A percentile compares a stretch with the other conserved stretches of the same genome.
phyloP scores from a whole-genome alignment of 2,797 vertebrate species.

The Melanotaenia boesemani region DNA sequence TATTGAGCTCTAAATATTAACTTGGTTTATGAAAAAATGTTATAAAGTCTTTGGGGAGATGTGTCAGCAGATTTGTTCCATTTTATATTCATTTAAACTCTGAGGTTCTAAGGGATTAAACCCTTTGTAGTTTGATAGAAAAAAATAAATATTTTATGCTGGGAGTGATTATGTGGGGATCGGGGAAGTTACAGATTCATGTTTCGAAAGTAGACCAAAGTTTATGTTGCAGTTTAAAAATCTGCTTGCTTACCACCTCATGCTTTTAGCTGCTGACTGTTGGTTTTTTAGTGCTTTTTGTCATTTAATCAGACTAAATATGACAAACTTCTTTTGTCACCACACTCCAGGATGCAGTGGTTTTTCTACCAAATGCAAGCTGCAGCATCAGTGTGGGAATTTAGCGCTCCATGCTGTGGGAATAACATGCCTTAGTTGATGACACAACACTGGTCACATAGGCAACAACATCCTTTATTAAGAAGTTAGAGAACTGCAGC shows the following conservation, averaged over 20 bases:
- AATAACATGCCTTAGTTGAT: constrained; percentile 16
- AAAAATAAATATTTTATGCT: background rate
- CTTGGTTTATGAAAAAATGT: too few species aligned
- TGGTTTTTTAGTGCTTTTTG: constrained; percentile 6
- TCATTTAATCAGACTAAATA: constrained; percentile 11
- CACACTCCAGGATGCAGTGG: constrained; percentile 12
- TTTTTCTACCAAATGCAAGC: background rate
- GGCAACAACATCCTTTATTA: constrained; percentile 7
- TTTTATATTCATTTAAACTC: too few species aligned
- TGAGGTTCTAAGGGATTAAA: background rate
- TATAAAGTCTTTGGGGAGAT: too few species aligned
- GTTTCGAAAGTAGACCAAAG: background rate
- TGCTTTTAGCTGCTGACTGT: constrained; percentile 30
- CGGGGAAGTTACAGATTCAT: background rate
- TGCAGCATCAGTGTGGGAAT: constrained; percentile 54
- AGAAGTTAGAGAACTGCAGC: constrained; percentile 11
- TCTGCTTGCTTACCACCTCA: background rate
- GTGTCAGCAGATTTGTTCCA: too few species aligned
- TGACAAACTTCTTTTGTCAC: constrained; percentile 58
- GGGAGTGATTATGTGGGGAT: background rate
- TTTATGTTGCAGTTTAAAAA: constrained; percentile 9
- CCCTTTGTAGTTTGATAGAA: background rate
- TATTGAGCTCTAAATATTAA: too few species aligned
- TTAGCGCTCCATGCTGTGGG: background rate
- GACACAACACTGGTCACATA: constrained; percentile 33